These are phyloP conservation scores for Melanaphis sacchari DNA, from an alignment of 1,140 invertebrate species.

Conservation along the genomic window DNA sequence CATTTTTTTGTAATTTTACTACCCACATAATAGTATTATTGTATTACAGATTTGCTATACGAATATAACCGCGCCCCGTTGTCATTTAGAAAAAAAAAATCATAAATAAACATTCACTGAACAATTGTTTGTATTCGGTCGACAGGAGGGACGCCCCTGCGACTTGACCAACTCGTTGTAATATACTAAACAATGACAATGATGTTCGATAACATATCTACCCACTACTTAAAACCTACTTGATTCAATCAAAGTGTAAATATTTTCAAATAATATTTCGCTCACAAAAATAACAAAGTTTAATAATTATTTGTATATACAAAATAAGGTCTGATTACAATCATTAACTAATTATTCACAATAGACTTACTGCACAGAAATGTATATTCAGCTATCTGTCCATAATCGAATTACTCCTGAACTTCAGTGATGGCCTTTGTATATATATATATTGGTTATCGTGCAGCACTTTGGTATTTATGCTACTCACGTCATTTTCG, in stretches of 20 bases:
- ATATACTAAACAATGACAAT: background rate
- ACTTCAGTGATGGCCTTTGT: background rate
- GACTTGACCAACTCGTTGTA: slow-evolving; percentile 18
- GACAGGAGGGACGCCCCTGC: slow-evolving; percentile 8
- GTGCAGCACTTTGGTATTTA: background rate
- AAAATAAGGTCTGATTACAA: background rate
- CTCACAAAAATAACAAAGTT: background rate
- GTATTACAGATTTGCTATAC: background rate
- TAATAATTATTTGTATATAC: background rate
- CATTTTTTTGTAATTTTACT: slow-evolving; percentile 5
- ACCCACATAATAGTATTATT: slow-evolving; percentile 39
- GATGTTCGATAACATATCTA: background rate
- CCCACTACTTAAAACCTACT: background rate
- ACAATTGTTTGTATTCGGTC: background rate
- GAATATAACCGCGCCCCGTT: slow-evolving; percentile 15
- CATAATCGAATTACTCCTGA: background rate
- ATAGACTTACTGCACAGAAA: slow-evolving; percentile 26
- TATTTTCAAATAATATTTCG: background rate
- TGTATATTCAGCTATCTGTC: background rate
- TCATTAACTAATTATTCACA: background rate
- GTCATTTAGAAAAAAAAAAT: slow-evolving; percentile 3
- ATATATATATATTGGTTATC: background rate
- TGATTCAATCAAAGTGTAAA: background rate
- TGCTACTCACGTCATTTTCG: background rate
- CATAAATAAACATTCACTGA: background rate